phyloP scores from a whole-genome alignment of 92 coral and sea anemone genomes.

The Phenganax stokvisi region DNA sequence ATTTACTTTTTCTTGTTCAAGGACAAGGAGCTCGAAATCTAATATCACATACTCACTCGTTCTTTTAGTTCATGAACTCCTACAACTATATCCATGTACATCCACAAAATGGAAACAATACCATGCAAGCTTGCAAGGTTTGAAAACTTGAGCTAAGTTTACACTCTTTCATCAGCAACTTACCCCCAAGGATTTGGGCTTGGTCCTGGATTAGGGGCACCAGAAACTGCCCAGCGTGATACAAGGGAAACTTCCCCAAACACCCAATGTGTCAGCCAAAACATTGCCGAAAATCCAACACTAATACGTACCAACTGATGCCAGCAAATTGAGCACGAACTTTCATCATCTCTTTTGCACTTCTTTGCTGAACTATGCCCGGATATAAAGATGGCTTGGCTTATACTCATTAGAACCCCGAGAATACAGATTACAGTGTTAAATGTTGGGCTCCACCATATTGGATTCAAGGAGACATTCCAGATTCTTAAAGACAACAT shows the following conservation, averaged over 20 bases:
- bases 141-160: too few relatives aligned
- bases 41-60: too few relatives aligned
- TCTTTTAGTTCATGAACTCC: too few relatives aligned
- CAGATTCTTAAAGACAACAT: slow-evolving; percentile 65
- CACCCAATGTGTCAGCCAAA: slow-evolving; percentile 74
- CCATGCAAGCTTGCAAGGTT: too few relatives aligned
- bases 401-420: slow-evolving; percentile 56
- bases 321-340: slow-evolving; percentile 38
- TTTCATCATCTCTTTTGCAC: slow-evolving; percentile 43
- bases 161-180: slow-evolving; percentile 23
- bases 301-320: slow-evolving; percentile 76
- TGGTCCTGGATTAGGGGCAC: slow-evolving; percentile 79
- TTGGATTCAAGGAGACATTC: slow-evolving; percentile 75
- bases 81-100: too few relatives aligned
- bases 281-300: slow-evolving; percentile 76
- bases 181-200: slow-evolving; percentile 97
- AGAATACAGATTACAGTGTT: slow-evolving; percentile 60
- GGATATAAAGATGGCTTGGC: slow-evolving; percentile 42
- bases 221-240: slow-evolving; percentile 89
- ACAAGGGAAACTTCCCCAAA: slow-evolving; percentile 91
- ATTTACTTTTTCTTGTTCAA: too few relatives aligned
- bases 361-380: slow-evolving; percentile 31
- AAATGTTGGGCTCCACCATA: slow-evolving; percentile 70
- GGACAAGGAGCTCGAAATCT: too few relatives aligned
- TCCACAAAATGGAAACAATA: too few relatives aligned